These are phyloP conservation scores for Diadumene lineata DNA, from an alignment of 92 coral and sea anemone genomes.

Conservation along the genomic window DNA sequence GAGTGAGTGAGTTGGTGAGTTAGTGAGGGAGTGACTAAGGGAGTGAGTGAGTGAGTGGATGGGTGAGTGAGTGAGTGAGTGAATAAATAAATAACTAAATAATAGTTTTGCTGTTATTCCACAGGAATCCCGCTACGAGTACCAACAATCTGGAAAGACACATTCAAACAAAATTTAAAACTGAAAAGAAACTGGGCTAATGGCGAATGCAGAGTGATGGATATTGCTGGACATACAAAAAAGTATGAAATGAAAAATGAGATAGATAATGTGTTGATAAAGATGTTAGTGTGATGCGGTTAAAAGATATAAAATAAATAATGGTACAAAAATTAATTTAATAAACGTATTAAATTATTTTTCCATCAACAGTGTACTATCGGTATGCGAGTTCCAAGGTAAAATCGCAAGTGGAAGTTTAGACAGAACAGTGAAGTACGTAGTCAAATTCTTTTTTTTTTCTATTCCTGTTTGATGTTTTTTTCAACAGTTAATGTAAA, in stretches of 20 bases:
- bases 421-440: conserved; percentile 91
- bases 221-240: conserved; percentile 82
- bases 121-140: conserved; percentile 81
- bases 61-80: no score
- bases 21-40: no score
- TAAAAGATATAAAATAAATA: no score
- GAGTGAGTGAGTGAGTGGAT: no score
- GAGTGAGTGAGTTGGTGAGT: no score
- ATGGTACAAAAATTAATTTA: no score
- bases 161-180: conserved; percentile 78
- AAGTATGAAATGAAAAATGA: conserved; percentile 60
- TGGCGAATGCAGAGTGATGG: conserved; percentile 83
- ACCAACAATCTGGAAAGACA: conserved; percentile 84
- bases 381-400: conserved; percentile 75
- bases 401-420: conserved; percentile 93
- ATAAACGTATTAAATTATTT: no score
- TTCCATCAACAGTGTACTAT: conserved; percentile 67
- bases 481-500: background rate
- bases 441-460: background rate
- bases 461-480: background rate
- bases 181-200: conserved; percentile 89
- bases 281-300: background rate
- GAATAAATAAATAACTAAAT: no score
- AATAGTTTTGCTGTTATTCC: background rate
- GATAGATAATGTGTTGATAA: no score